A percentile compares a stretch with the other conserved stretches of the same genome.
Evolutionary conservation across 2,888 invertebrate species (phyloP).

Genomic region (Nemoura dubitans): DNA sequence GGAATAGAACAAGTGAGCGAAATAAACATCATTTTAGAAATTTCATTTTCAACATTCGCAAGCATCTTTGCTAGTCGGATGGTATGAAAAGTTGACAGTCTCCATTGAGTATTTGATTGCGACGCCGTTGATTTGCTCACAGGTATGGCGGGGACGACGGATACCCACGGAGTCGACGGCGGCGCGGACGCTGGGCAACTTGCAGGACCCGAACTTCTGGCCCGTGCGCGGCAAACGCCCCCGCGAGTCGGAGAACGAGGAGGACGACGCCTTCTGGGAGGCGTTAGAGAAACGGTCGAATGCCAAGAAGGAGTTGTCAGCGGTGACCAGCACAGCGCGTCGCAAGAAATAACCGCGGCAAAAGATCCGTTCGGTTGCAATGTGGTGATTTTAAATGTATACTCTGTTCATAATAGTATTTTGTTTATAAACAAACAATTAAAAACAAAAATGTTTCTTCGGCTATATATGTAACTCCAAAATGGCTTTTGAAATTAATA

Average conservation of each 20-base stretch:
- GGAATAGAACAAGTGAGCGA: background rate
- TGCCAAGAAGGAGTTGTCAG: background rate
- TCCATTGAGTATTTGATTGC: no score
- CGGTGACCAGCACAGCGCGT: background rate
- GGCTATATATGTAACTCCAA: no score
- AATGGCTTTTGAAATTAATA: no score
- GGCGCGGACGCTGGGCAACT: background rate
- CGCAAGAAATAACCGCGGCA: background rate
- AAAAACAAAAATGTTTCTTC: no score
- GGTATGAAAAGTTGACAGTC: no score
- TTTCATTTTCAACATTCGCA: no score
- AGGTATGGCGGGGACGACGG: background rate
- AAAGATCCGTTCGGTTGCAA: no score
- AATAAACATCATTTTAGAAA: background rate
- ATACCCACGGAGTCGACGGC: slow-evolving; percentile 15
- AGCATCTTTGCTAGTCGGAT: no score
- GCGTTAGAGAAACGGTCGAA: slow-evolving; percentile 29
- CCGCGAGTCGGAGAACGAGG: slow-evolving; percentile 46
- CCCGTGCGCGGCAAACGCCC: slow-evolving; percentile 47
- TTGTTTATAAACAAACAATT: background rate
- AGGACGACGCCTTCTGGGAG: slow-evolving; percentile 48
- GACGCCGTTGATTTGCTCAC: background rate
- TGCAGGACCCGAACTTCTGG: slow-evolving; percentile 48
- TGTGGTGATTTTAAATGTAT: no score
- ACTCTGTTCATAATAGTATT: background rate